Conservation (phyloP, 2,888 invertebrate species). For the Lydus trimaculatus region DNA sequence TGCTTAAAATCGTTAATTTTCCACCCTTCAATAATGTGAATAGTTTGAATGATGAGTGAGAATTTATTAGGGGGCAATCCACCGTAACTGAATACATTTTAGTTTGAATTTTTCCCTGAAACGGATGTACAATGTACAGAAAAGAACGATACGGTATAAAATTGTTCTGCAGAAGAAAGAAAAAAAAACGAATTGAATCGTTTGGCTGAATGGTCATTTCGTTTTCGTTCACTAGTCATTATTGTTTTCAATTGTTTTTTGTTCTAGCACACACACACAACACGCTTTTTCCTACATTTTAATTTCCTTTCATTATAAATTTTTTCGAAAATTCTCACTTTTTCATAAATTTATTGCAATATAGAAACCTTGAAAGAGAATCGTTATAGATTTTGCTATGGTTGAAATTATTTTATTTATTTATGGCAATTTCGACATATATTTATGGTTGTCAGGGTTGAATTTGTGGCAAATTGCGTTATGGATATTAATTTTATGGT, state of each 20-base stretch:
- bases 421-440: neutral
- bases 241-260: slow-evolving; percentile 31
- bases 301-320: slow-evolving; percentile 13
- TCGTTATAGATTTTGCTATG: neutral
- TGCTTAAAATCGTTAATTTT: neutral
- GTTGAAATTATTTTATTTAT: slow-evolving; percentile 3
- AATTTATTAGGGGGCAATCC: slow-evolving; percentile 53
- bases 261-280: slow-evolving; percentile 12
- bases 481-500: slow-evolving; percentile 14
- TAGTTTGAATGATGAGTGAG: slow-evolving; percentile 51
- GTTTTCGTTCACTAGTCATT: slow-evolving; percentile 33
- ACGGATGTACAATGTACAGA: slow-evolving; percentile 15
- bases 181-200: slow-evolving; percentile 13
- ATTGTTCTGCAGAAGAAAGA: slow-evolving; percentile 29
- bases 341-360: neutral
- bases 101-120: slow-evolving; percentile 27
- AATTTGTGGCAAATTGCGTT: slow-evolving; percentile 13
- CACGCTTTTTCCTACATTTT: slow-evolving; percentile 30
- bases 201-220: slow-evolving; percentile 17
- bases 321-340: neutral
- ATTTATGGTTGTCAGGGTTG: slow-evolving; percentile 9
- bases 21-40: slow-evolving; percentile 49
- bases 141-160: slow-evolving; percentile 22
- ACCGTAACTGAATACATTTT: slow-evolving; percentile 46
- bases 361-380: neutral